These are phyloP conservation scores for Helicoverpa assulta DNA, from an alignment of 2,888 invertebrate genomes.

Conservation along the genomic window DNA sequence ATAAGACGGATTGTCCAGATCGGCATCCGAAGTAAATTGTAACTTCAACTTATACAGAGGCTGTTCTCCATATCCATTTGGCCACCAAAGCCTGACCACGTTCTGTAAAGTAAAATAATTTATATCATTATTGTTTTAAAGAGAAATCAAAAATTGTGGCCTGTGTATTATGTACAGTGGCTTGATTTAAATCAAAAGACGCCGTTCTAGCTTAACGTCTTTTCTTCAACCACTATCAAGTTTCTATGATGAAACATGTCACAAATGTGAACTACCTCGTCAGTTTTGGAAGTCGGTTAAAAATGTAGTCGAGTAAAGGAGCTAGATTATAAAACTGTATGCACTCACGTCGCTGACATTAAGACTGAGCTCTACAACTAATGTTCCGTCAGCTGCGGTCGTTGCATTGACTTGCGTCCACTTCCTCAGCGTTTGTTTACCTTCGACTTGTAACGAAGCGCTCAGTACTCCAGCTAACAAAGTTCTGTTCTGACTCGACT, in stretches of 20 bases:
- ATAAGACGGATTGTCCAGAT: constrained; percentile 71
- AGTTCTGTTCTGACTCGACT: constrained; percentile 68
- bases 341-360: constrained; percentile 76
- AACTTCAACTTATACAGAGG: constrained; percentile 93
- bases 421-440: constrained; percentile 72
- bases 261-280: no score
- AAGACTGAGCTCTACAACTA: constrained; percentile 75
- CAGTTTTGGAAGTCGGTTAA: no score
- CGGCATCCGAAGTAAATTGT: constrained; percentile 77
- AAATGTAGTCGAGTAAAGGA: no score
- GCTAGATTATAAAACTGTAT: background rate
- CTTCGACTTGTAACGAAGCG: constrained; percentile 75
- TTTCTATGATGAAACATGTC: no score
- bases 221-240: no score
- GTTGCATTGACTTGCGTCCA: constrained; percentile 66
- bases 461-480: constrained; percentile 74
- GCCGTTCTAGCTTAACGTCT: no score
- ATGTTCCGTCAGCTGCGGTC: constrained; percentile 73
- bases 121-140: background rate
- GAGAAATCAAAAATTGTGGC: no score
- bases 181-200: no score
- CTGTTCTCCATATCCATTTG: constrained; percentile 96
- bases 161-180: no score
- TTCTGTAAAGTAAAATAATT: constrained; percentile 70
- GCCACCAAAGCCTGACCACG: constrained; percentile 95